Evolutionary conservation across 1,140 invertebrate species (phyloP), one percentile per base, ranked within the genome.

Genomic region (Drosophila rufa): DNA sequence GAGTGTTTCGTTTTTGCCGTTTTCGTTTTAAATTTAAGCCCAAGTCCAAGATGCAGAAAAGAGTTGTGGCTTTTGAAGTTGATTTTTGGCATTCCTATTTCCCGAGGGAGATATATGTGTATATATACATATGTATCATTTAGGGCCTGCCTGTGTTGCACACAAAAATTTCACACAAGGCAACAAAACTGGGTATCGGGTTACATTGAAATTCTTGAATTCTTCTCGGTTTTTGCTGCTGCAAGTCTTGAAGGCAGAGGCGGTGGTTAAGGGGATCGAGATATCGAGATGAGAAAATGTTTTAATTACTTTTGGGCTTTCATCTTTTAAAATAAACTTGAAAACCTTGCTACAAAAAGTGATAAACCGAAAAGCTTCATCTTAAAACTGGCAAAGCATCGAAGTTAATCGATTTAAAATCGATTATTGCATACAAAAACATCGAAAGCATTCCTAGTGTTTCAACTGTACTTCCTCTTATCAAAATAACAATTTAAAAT

Each of bases 121-220:
- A 62, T 33, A 75, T 51, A 68, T 43, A 59, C 25, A 27, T 36
- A 25, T 25, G 33, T 59, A 57, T 40, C 30, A 42, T 48, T 47
- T 42, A 22, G 50, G 45, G 25, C 22, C 42, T 42, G 60, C 42
- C 56, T 59, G 17, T 27, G 30, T 36, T 62, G 66, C 59, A 85
- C 57, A 87, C 62, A 79, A 46, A 60, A 81, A 85, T 74, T 78
- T 83, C 84, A 80, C 84, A 87, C 83, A 87, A 87, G 84, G 71
- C 79, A 38, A 79, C 67, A 78, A 75, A 73, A 56, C 74, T 56
- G 55, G 48, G 42, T 74, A 89, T 89, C 70, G 65, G 80, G 80
- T 89, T 89, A 75, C 84, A 84, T 80, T 79, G 73, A 84, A 84
- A 75, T 84, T 80, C 79, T 87, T 70, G 70, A 79, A 87, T 82